These are phyloP conservation scores for Tyto alba DNA, from an alignment of 2,113 vertebrate species.

Conservation along the genomic window DNA sequence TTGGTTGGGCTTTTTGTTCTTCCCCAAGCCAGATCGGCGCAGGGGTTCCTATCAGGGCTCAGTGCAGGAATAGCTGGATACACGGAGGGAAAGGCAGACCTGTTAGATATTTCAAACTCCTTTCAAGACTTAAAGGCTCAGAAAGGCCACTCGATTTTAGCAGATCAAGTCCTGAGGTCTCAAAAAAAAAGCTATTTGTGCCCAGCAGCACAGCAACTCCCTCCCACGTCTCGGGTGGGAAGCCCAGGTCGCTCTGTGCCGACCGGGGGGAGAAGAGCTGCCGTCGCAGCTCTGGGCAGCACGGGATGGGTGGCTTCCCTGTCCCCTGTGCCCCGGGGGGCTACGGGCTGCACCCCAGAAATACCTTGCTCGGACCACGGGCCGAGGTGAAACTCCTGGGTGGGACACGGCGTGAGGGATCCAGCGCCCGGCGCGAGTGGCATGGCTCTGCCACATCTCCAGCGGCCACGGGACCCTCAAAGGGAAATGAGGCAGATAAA, in stretches of 20 bases:
- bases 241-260: neutral
- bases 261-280: neutral
- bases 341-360: neutral
- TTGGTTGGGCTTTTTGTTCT: neutral
- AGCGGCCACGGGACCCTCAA: neutral
- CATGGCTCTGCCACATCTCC: neutral
- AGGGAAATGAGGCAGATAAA: neutral
- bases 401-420: neutral
- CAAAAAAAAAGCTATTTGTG: neutral
- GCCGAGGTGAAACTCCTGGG: neutral
- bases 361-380: rapidly evolving
- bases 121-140: neutral
- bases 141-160: neutral
- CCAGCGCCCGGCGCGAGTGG: rapidly evolving
- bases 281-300: neutral
- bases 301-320: too few relatives aligned
- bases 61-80: neutral
- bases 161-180: neutral
- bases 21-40: rapidly evolving
- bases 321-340: neutral
- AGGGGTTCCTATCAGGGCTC: neutral
- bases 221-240: too few relatives aligned
- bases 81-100: neutral
- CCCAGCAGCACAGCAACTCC: neutral
- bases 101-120: neutral